Conservation (phyloP, 2,113 vertebrate genomes). For the Paramisgurnus dabryanus region DNA sequence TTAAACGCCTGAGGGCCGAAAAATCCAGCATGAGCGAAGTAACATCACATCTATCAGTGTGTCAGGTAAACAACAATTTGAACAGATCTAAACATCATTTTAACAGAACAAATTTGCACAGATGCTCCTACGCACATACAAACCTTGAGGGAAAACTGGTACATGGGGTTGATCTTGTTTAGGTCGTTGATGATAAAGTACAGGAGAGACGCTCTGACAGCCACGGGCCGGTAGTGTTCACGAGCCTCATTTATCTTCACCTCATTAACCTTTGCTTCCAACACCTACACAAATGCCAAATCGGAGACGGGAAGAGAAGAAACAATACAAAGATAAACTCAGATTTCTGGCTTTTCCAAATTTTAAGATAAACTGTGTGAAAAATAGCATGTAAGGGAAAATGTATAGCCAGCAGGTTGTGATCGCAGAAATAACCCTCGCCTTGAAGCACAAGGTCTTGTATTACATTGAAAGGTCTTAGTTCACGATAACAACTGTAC, state of each 20-base stretch:
- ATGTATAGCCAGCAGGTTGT: too few species aligned
- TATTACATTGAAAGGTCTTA: too few species aligned
- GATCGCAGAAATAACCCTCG: too few species aligned
- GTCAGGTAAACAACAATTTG: constrained; percentile 24
- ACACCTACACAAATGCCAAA: constrained; percentile 64
- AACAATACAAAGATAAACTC: background rate
- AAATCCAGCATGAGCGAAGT: too few species aligned
- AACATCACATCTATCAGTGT: background rate
- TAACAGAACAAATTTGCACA: background rate
- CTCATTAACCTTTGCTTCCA: constrained; percentile 80
- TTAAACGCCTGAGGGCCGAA: constrained; percentile 73
- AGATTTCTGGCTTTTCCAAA: constrained; percentile 9
- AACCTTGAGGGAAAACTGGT: constrained; percentile 84
- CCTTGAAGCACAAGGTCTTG: too few species aligned
- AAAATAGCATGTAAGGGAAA: too few species aligned
- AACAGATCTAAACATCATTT: constrained; percentile 15
- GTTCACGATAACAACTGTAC: too few species aligned
- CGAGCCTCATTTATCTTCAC: constrained; percentile 79
- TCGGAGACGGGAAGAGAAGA: constrained; percentile 5
- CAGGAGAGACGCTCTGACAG: constrained; percentile 77
- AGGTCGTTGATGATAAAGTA: constrained; percentile 83
- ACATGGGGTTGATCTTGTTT: constrained; percentile 85
- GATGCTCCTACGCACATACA: background rate
- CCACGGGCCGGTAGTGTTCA: constrained; percentile 78
- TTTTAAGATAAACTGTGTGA: background rate